Evolutionary conservation across 1,140 invertebrate species (phyloP).

Genomic region (Bombus pyrosoma): DNA sequence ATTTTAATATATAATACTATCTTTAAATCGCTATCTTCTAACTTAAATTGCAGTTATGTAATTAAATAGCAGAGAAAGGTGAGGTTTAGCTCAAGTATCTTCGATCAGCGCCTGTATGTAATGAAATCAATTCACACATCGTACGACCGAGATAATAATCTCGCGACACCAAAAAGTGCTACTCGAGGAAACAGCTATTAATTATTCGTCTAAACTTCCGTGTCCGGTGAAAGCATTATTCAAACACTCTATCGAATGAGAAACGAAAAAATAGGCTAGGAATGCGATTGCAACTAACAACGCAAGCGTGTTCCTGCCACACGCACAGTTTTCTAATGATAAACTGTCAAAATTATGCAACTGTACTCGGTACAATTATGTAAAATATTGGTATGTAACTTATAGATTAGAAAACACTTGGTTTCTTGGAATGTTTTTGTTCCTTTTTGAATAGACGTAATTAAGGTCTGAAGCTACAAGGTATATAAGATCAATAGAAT

Average conservation of each 20-base stretch:
- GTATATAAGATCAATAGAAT: not conserved
- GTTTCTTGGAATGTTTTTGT: not conserved
- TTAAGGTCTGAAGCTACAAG: not conserved
- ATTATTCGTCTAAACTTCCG: conserved; percentile 11
- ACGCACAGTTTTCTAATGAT: not conserved
- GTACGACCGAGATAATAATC: not conserved
- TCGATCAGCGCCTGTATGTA: no score
- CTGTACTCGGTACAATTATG: not conserved
- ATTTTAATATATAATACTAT: not conserved
- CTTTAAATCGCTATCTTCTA: not conserved
- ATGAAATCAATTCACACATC: not conserved
- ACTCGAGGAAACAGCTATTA: not conserved
- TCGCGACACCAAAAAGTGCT: not conserved
- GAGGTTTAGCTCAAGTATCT: no score
- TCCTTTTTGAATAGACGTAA: not conserved
- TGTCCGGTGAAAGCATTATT: conserved; percentile 33
- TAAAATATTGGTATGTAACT: not conserved
- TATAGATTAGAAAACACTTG: not conserved
- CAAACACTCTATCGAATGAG: not conserved
- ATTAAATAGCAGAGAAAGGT: not conserved
- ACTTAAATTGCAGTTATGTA: no score
- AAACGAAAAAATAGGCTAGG: not conserved
- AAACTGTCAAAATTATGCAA: conserved; percentile 5
- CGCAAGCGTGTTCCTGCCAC: no score
- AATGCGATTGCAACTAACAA: not conserved